Conservation (phyloP, 2,888 invertebrate genomes). For the Tetrapedia diversipes region DNA sequence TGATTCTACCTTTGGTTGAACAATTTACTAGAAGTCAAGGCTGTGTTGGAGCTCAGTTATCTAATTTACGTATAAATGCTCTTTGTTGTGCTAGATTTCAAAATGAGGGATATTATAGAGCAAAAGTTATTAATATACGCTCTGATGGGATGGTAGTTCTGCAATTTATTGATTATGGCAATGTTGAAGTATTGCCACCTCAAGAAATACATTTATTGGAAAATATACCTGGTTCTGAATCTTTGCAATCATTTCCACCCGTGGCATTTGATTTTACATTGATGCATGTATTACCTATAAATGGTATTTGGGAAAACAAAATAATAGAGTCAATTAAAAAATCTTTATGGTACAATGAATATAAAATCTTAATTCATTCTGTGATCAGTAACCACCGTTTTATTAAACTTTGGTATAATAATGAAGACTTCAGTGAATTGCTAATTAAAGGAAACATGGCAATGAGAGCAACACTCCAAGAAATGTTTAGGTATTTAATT, state of each 20-base stretch:
- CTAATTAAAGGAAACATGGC: constrained; percentile 72
- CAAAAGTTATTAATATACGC: constrained; percentile 84
- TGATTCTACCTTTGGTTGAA: constrained; percentile 75
- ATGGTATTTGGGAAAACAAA: constrained; percentile 85
- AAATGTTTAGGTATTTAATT: constrained; percentile 70
- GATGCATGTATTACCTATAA: constrained; percentile 84
- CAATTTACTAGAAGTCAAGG: constrained; percentile 83
- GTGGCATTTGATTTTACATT: constrained; percentile 86
- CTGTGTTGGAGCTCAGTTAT: constrained; percentile 70
- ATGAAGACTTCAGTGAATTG: constrained; percentile 70
- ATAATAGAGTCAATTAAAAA: constrained; percentile 82
- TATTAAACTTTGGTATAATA: constrained; percentile 70
- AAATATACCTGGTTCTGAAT: constrained; percentile 83
- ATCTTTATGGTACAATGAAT: constrained; percentile 82
- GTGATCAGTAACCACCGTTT: constrained; percentile 59
- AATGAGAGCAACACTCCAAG: constrained; percentile 62
- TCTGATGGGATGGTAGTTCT: constrained; percentile 86
- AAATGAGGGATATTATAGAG: constrained; percentile 87
- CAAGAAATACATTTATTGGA: constrained; percentile 86
- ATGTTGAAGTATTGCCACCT: constrained; percentile 85
- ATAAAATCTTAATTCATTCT: constrained; percentile 73
- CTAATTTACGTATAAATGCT: constrained; percentile 82
- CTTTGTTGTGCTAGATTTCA: constrained; percentile 88
- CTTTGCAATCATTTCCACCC: constrained; percentile 83
- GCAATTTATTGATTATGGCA: constrained; percentile 89